These are phyloP conservation scores for Anguilla anguilla DNA, from an alignment of 2,797 vertebrate genomes.

Conservation along the genomic window DNA sequence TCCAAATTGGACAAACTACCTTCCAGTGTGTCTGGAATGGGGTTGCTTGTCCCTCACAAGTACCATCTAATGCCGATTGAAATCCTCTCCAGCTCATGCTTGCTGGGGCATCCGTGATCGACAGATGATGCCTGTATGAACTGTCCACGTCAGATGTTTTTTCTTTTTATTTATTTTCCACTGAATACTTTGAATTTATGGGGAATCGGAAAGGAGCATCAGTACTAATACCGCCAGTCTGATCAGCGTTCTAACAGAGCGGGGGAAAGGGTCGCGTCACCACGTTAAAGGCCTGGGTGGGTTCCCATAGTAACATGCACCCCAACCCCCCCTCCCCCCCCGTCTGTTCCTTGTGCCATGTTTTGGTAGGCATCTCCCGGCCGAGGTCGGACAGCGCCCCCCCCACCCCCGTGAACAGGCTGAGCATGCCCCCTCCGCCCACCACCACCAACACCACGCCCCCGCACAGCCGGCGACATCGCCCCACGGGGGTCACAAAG, in stretches of 20 bases:
- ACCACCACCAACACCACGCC: slow-evolving; percentile 80
- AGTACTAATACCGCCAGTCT: slow-evolving; percentile 13
- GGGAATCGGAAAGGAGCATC: not conserved
- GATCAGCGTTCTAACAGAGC: not conserved
- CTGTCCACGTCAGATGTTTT: not conserved
- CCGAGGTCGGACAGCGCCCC: slow-evolving; percentile 90
- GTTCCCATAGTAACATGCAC: not conserved
- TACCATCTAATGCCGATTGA: not conserved
- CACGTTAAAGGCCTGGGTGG: not conserved
- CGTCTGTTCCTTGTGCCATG: not conserved
- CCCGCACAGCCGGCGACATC: slow-evolving; percentile 88
- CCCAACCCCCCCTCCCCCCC: not conserved
- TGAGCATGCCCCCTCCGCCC: slow-evolving; percentile 77
- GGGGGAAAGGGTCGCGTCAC: not conserved
- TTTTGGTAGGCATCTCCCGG: slow-evolving; percentile 81
- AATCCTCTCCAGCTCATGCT: not conserved
- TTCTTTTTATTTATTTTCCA: not conserved
- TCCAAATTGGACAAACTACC: not conserved
- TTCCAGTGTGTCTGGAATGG: not conserved
- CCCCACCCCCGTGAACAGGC: slow-evolving; percentile 82
- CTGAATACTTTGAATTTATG: not conserved
- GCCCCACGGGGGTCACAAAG: slow-evolving; percentile 88
- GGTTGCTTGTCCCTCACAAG: not conserved
- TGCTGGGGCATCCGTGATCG: not conserved
- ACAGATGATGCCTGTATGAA: not conserved